phyloP scores from a whole-genome alignment of 53 echinoderm and acorn worm genomes.

The Hippasteria phrygiana region DNA sequence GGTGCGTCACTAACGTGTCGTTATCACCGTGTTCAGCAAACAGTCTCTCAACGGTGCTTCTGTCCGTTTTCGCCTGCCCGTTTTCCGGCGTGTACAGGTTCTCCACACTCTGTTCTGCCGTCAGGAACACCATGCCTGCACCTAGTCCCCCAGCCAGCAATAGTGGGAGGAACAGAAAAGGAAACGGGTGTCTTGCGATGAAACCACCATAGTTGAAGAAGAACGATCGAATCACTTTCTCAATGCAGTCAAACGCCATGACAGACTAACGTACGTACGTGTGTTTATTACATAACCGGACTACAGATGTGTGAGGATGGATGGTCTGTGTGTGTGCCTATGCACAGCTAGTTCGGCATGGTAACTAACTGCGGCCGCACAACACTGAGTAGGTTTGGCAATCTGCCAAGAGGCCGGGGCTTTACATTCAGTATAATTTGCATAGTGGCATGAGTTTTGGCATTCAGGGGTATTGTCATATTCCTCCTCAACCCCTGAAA shows the following conservation, averaged over 20 bases:
- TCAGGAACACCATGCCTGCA: conserved; percentile 55
- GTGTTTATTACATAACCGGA: too few relatives aligned
- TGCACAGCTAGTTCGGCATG: too few relatives aligned
- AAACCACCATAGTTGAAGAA: conserved; percentile 52
- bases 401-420: too few relatives aligned
- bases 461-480: too few relatives aligned
- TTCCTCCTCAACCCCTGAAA: too few relatives aligned
- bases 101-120: conserved; percentile 33
- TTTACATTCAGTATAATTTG: too few relatives aligned
- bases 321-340: too few relatives aligned
- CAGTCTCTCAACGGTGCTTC: conserved; percentile 32
- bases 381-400: too few relatives aligned
- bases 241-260: conserved; percentile 47
- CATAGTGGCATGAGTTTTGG: too few relatives aligned
- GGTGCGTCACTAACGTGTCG: background rate
- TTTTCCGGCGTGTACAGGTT: conserved; percentile 60
- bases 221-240: conserved; percentile 1
- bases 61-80: conserved; percentile 58
- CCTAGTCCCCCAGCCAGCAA: conserved; percentile 39
- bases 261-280: too few relatives aligned
- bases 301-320: too few relatives aligned
- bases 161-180: conserved; percentile 46
- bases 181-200: conserved; percentile 61
- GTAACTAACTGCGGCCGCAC: too few relatives aligned
- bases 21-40: conserved; percentile 36